Percentiles rank a stretch among this genome's conserved stretches.
phyloP scores from a whole-genome alignment of 2,797 vertebrate species.

The Mionectes olivaceus region DNA sequence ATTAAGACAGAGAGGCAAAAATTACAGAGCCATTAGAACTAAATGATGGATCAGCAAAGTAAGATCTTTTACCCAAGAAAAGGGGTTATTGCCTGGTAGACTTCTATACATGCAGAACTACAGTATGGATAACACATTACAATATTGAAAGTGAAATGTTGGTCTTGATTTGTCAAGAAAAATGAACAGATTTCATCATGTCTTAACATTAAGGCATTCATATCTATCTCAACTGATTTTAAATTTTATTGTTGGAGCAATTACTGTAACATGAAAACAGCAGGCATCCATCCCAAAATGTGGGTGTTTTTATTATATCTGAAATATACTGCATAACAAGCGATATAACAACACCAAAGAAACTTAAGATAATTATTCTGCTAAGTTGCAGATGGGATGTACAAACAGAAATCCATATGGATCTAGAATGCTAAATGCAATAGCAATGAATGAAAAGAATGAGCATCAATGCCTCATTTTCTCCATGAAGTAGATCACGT shows the following conservation, averaged over 20 bases:
- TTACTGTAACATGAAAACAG: neutral
- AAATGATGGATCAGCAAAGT: neutral
- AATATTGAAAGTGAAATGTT: neutral
- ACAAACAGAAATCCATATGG: neutral
- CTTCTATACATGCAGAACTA: neutral
- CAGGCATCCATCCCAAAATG: neutral
- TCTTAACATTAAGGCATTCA: neutral
- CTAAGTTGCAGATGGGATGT: neutral
- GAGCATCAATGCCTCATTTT: neutral
- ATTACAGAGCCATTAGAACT: neutral
- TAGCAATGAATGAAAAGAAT: neutral
- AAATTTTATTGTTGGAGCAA: conserved; percentile 14
- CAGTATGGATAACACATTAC: neutral
- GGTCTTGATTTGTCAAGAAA: neutral
- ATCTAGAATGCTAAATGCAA: neutral
- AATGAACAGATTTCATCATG: neutral
- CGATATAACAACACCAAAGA: neutral
- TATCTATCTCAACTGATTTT: conserved; percentile 27
- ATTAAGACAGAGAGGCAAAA: neutral
- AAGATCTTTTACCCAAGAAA: neutral
- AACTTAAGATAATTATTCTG: neutral
- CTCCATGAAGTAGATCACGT: neutral
- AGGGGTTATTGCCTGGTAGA: neutral
- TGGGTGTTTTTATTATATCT: neutral
- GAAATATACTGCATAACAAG: neutral